Evolutionary conservation across 2,113 vertebrate genomes (phyloP).

Genomic region (Cyanoliseus patagonus): DNA sequence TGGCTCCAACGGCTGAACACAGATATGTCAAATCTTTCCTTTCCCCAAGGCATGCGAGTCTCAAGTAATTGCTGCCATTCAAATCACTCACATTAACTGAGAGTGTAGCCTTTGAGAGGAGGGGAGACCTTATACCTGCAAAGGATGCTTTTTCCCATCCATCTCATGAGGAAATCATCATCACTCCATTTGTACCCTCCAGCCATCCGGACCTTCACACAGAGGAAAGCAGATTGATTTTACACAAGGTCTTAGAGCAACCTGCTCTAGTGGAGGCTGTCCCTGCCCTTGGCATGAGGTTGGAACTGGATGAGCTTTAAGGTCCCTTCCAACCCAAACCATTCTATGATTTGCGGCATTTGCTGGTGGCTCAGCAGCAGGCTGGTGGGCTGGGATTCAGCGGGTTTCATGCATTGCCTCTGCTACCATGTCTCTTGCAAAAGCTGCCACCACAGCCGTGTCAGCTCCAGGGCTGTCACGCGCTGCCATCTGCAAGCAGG

Average conservation of each 20-base stretch:
- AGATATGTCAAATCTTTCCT: not conserved
- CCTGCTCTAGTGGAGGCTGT: not conserved
- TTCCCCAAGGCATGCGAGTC: not conserved
- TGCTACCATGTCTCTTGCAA: not conserved
- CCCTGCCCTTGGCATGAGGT: not conserved
- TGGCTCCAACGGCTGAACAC: not conserved
- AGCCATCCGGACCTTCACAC: accelerated
- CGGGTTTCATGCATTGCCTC: not conserved
- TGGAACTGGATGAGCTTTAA: not conserved
- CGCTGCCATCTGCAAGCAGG: not conserved
- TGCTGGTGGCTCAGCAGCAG: not conserved
- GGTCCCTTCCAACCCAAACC: not conserved
- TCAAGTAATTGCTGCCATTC: not conserved
- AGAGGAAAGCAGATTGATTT: not conserved
- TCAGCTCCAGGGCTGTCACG: not conserved
- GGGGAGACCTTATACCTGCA: not conserved
- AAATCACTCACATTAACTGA: not conserved
- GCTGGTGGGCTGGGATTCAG: not conserved
- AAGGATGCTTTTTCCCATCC: not conserved
- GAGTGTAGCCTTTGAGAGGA: not conserved
- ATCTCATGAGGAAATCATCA: accelerated
- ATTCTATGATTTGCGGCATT: not conserved
- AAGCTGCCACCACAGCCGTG: not conserved
- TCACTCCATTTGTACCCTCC: not conserved
- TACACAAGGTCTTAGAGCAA: not conserved